Conservation (phyloP, 2,113 vertebrate species). For the Scopus umbretta region DNA sequence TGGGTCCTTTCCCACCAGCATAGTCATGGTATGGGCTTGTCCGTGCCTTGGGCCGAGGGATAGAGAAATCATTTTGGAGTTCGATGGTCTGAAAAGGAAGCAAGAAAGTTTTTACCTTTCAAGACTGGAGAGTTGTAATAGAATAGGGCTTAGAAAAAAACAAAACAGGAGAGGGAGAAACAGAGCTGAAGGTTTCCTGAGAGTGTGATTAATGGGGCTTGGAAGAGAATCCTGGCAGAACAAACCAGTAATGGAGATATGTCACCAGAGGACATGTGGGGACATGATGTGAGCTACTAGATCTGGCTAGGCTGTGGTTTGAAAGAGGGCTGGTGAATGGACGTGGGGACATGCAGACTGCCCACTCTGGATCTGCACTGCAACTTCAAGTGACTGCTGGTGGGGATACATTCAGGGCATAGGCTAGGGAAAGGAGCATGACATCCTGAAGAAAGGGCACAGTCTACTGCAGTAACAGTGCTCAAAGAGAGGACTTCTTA, state of each 20-base stretch:
- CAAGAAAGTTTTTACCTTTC: background rate
- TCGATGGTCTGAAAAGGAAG: slow-evolving; percentile 49
- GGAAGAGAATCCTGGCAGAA: background rate
- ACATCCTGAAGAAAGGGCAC: background rate
- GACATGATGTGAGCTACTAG: background rate
- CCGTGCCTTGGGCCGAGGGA: slow-evolving; percentile 59
- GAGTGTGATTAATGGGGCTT: background rate
- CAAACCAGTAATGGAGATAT: background rate
- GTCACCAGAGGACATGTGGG: background rate
- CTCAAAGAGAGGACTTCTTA: background rate
- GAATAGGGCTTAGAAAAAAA: background rate
- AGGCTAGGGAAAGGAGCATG: background rate
- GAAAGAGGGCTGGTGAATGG: background rate
- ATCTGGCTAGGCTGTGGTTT: background rate
- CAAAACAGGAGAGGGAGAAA: background rate
- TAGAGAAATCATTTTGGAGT: slow-evolving; percentile 56
- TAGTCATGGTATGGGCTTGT: slow-evolving; percentile 61
- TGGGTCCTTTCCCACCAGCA: slow-evolving; percentile 35
- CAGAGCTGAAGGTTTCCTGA: background rate
- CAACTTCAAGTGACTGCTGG: background rate
- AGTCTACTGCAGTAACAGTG: background rate
- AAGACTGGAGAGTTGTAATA: background rate
- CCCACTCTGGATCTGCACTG: background rate
- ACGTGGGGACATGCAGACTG: background rate
- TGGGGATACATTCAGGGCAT: background rate